Evolutionary conservation across 2,797 vertebrate genomes (phyloP).

Genomic region (Amniataba percoides): DNA sequence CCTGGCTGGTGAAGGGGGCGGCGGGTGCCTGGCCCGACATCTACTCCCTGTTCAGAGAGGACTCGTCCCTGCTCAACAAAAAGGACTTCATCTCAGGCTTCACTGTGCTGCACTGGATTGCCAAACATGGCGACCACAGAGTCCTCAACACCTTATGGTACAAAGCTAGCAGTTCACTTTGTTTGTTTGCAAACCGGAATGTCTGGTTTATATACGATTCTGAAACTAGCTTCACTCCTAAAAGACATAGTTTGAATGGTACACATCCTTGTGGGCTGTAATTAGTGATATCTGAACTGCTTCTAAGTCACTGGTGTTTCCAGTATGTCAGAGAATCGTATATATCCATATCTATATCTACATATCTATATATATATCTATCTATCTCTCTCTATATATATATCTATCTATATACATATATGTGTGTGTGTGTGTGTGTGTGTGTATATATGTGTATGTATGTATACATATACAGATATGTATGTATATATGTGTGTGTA

Average conservation of each 20-base stretch:
- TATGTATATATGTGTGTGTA: too few species aligned
- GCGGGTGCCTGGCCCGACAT: conserved; percentile 88
- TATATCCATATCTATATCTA: too few species aligned
- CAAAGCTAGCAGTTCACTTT: neutral
- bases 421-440: too few species aligned
- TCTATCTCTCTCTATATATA: too few species aligned
- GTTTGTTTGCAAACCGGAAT: neutral
- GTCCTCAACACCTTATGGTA: conserved; percentile 90
- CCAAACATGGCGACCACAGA: conserved; percentile 90
- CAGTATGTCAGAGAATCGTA: too few species aligned
- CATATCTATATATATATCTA: too few species aligned
- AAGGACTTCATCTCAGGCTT: conserved; percentile 94
- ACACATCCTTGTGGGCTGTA: neutral
- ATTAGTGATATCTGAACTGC: conserved; percentile 1
- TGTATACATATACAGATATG: too few species aligned
- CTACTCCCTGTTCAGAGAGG: conserved; percentile 88
- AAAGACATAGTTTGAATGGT: neutral
- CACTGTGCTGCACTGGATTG: conserved; percentile 95
- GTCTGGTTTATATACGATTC: neutral
- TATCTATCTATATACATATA: too few species aligned
- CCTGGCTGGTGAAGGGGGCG: conserved; percentile 92
- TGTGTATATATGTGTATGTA: too few species aligned
- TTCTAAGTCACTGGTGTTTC: neutral
- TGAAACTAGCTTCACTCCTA: neutral
- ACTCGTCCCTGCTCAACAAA: conserved; percentile 87